Base-by-base conservation (phyloP, 2,113 vertebrate genomes). In the Amblyornis subalaris region DNA sequence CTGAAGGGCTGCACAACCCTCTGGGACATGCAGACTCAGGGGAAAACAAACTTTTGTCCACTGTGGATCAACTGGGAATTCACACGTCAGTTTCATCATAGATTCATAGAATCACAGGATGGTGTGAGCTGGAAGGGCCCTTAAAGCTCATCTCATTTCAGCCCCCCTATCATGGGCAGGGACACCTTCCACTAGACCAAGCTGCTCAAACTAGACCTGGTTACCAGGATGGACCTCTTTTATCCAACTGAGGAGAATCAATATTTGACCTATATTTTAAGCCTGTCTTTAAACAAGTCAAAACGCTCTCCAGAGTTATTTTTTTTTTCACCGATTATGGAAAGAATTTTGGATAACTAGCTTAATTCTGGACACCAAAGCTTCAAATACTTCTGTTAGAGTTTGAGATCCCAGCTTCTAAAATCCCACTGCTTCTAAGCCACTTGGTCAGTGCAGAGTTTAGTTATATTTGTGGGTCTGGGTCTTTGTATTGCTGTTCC, bases 11-110 rank as follows among this genome's bases (percentile, higher is more conserved):
- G 21, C 42, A 57, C 13, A 61, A 2, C 10, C 12, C 23, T 54
- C 12, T 47, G 40, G 8, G 16, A 17, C 4, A 4, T 3, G 6
- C 20, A 67, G 13, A 5, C 17, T 7, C 2, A 7, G 8, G 7
- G 9, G 3, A 70, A 78, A 45, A 0, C 0, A 55, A 55, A 38
- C 2, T 12, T 74, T 44, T 55, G 21, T 8, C 6, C 0, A 0
- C 35, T 51, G 5, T 24, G 47, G 10, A 47, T 47, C 14, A 60
- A 3, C 0, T 47, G 7, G 2, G 3, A 44, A 35, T 35, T 74
- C 18, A 61, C 31, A 22, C 6, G 1, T 17, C 1, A 2, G 9
- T 38, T 88, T 67, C 33, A 42, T n/a, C 22, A 24, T 3, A 33
- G 12, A 16, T 38, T 73, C 36, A 21, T 3, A 44, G 51, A n/a